Evolutionary conservation across 2,888 invertebrate species (phyloP), one percentile per base, ranked within the genome.

Genomic region (Drosophila algonquin): DNA sequence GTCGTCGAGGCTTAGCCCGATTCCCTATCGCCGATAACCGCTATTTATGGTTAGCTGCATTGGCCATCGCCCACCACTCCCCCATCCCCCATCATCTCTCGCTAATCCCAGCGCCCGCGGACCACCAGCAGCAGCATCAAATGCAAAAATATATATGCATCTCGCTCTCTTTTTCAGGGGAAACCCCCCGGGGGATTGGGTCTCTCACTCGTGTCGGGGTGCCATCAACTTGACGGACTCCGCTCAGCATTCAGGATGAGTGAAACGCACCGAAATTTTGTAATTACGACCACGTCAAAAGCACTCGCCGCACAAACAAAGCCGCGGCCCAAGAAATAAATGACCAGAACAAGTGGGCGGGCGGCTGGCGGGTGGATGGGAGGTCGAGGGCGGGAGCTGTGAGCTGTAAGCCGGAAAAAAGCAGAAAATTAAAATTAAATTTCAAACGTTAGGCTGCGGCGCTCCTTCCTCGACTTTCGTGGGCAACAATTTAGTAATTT

Each of bases 261-360:
- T 21, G 75, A 71, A 73, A 78, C 73, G 65, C 68, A 72, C 57
- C 65, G 54, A 80, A 83, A 78, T 64, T 82, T 82, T 86, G 82
- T 84, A 84, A 84, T 84, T 84, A 84, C 84, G 73, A 73, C 76
- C 73, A 87, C 79, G 86, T 87, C 87, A 84, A 73, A 82, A 82
- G 74, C 84, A 84, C 78, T 78, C 70, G 56, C 63, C 72, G 54
- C 64, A 56, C 70, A 81, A 85, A 80, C 67, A 78, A 83, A 76
- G 71, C 78, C 67, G 70, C 57, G 64, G 57, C 62, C 51, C 58
- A 70, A 67, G 65, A 81, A 84, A 79, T 81, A 85, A 84, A 87
- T 87, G 85, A 87, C 87, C 80, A 84, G 73, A 78, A 70, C 65
- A 76, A 69, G 61, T 64, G 63, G 47, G 46, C 54, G 40, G 14